Percentiles rank a stretch among this genome's conserved stretches.
phyloP scores from a whole-genome alignment of 2,888 invertebrate genomes.

The Pyrrhosoma nymphula region DNA sequence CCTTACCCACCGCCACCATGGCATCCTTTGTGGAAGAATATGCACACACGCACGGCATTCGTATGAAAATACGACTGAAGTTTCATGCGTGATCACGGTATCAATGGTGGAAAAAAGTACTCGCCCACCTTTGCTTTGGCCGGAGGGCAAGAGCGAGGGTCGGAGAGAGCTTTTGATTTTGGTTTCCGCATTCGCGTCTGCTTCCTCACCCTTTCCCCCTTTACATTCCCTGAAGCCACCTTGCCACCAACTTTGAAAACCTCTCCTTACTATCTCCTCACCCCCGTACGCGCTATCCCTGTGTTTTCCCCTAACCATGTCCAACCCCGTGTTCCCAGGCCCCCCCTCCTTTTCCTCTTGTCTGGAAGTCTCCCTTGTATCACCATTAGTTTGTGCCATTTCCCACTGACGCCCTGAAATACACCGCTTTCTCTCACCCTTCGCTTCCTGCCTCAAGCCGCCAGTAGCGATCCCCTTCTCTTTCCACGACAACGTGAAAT shows the following conservation, averaged over 20 bases:
- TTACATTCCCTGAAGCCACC: neutral
- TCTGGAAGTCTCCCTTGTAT: neutral
- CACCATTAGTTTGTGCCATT: neutral
- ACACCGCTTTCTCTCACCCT: too few species aligned
- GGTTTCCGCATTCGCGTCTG: neutral
- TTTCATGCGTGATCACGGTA: constrained; percentile 46
- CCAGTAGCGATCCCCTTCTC: too few species aligned
- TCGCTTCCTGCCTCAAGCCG: too few species aligned
- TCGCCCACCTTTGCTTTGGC: constrained; percentile 41
- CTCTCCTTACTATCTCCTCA: neutral
- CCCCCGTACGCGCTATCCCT: neutral
- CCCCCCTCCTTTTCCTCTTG: neutral
- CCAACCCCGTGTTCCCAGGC: neutral
- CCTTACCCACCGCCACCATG: neutral
- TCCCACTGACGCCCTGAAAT: neutral
- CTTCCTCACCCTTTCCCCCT: neutral
- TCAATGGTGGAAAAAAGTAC: constrained; percentile 34
- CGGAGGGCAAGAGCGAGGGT: neutral
- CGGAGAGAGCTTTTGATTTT: constrained; percentile 1
- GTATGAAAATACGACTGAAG: constrained; percentile 58
- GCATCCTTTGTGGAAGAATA: constrained; percentile 53
- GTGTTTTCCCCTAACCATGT: neutral
- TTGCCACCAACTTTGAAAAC: neutral
- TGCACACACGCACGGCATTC: constrained; percentile 25
- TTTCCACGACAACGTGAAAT: too few species aligned